These are phyloP conservation scores for Zootoca vivipara DNA, from an alignment of 2,113 vertebrate species.

Conservation along the genomic window DNA sequence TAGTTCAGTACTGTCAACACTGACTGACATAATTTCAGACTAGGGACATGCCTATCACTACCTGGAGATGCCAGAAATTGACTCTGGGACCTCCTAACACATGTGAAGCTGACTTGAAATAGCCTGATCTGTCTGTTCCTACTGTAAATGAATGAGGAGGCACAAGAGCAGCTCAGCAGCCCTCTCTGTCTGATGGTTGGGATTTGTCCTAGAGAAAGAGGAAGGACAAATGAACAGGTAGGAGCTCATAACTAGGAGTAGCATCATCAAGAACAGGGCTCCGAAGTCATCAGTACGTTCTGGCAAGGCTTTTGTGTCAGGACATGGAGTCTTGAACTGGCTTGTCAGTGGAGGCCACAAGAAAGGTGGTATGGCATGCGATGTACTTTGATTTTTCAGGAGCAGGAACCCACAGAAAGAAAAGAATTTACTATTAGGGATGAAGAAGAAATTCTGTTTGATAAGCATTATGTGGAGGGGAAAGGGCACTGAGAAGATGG, in stretches of 20 bases:
- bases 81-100: too few relatives aligned
- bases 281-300: not conserved
- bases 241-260: not conserved
- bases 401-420: not conserved
- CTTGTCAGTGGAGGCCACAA: too few relatives aligned
- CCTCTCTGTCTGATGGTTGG: not conserved
- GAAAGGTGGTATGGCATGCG: not conserved
- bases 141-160: not conserved
- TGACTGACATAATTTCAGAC: too few relatives aligned
- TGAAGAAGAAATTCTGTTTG: not conserved
- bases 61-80: too few relatives aligned
- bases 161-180: not conserved
- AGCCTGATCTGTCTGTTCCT: too few relatives aligned
- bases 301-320: not conserved
- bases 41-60: too few relatives aligned
- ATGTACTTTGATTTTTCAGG: not conserved
- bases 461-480: not conserved
- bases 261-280: not conserved
- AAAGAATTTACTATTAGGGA: not conserved
- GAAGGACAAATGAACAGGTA: not conserved
- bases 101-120: too few relatives aligned
- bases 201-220: not conserved
- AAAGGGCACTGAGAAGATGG: not conserved
- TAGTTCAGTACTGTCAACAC: too few relatives aligned
- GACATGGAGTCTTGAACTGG: too few relatives aligned